These are phyloP conservation scores for Maniola jurtina DNA, from an alignment of 1,140 invertebrate species.

Conservation along the genomic window DNA sequence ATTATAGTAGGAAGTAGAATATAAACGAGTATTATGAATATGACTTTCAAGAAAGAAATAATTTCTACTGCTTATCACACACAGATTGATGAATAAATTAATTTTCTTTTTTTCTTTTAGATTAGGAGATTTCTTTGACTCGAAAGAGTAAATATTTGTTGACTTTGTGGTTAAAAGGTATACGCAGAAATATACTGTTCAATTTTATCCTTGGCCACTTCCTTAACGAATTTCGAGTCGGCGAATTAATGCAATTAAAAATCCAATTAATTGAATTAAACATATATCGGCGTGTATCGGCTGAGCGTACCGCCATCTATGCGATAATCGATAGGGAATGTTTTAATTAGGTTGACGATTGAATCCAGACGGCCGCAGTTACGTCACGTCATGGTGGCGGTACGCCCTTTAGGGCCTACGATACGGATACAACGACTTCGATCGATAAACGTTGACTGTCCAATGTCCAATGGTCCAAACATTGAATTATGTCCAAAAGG, in stretches of 20 bases:
- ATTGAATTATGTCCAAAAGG: too few species aligned
- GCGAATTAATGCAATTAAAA: slow-evolving; percentile 25
- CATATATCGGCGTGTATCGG: slow-evolving; percentile 15
- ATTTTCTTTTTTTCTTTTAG: too few species aligned
- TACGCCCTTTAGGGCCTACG: slow-evolving; percentile 1
- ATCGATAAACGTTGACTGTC: too few species aligned
- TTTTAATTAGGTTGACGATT: slow-evolving; percentile 66
- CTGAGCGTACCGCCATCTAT: slow-evolving; percentile 12
- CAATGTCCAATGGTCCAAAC: too few species aligned
- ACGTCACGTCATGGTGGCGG: slow-evolving; percentile 20
- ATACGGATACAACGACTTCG: slow-evolving; percentile 1
- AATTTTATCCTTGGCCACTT: slow-evolving; percentile 1
- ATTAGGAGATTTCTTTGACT: too few species aligned
- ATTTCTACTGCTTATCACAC: too few species aligned
- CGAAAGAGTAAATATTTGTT: neutral
- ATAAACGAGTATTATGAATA: too few species aligned
- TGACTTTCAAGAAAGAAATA: too few species aligned
- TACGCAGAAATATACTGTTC: neutral
- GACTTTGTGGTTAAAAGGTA: neutral
- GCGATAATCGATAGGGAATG: slow-evolving; percentile 54
- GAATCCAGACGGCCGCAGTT: slow-evolving; percentile 33
- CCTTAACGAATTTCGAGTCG: slow-evolving; percentile 16
- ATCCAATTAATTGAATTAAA: slow-evolving; percentile 27
- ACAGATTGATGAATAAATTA: too few species aligned
- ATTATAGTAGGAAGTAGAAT: too few species aligned